Evolutionary conservation across 2,888 invertebrate species (phyloP), one percentile per base, ranked within the genome.

Genomic region (Itoplectis maculator): DNA sequence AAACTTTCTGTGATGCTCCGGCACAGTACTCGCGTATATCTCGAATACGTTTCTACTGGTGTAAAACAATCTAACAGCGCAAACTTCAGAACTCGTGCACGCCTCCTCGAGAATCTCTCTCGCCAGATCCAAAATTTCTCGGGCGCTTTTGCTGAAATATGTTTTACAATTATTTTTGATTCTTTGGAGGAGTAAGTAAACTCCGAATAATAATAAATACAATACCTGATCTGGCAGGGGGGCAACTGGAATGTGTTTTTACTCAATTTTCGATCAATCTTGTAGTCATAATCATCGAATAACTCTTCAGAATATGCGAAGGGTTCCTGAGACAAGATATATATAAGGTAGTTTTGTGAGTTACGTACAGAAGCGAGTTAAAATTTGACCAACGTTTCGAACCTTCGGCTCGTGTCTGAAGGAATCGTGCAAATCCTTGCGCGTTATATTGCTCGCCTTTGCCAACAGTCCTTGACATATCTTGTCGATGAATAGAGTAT

Each of bases 351-450:
- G n/a, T 20, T 42, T 11, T 15, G 23, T 18, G 3, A 6, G 23
- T 18, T 7, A 56, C 20, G 42, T 20, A 23, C 6, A 23, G 1
- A n/a, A 45, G 0, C 6, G 5, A 42, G 11, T 23, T 63, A 51
- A 56, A 47, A 20, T 37, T 42, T 13, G 29, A 56, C 18, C 51
- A 78, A 35, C 51, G 51, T 54, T 0, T 0, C 77, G 85, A 88
- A 94, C 94, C 89, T 95, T 92, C 18, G 90, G 86, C 56, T 89
- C 88, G 61, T 90, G 88, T 42, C 79, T 88, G 13, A 95, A 94
- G 87, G 96, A 95, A 84, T 95, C 95, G 91, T 97, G 97, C 72
- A 98, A 94, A 92, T 98, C 97, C 89, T 96, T 96, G 73, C 95
- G 94, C 95, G 98, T 97, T 61, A 98, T 95, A 81, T 93, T 93